Conservation (phyloP, 2,888 invertebrate species). For the Scrobipalpa atriplicella region DNA sequence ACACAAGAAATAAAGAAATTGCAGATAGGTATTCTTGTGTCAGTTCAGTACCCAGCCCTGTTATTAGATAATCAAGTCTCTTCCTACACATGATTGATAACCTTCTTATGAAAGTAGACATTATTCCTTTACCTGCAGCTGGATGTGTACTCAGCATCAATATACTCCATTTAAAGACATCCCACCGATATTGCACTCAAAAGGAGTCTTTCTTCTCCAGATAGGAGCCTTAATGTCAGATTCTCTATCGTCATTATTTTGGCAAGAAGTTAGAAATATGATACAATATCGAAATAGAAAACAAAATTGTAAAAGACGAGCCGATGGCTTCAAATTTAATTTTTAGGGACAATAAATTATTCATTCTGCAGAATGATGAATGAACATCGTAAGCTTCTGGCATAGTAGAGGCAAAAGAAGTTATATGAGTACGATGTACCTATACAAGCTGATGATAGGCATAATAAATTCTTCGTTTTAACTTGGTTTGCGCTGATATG, state of each 20-base stretch:
- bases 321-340: not conserved
- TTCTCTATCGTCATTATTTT: constrained; percentile 1
- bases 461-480: no score
- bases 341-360: not conserved
- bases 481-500: no score
- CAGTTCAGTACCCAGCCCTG: no score
- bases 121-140: not conserved
- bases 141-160: constrained; percentile 1
- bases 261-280: constrained; percentile 1
- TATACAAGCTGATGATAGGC: no score
- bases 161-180: not conserved
- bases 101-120: not conserved
- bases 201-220: not conserved
- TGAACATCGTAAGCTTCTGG: not conserved
- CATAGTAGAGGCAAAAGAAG: no score
- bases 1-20: no score
- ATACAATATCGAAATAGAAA: constrained; percentile 9
- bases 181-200: not conserved
- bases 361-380: not conserved
- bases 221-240: not conserved
- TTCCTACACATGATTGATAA: no score
- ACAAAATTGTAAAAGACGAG: not conserved
- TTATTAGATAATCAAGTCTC: no score
- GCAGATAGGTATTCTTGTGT: no score
- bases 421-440: no score